A percentile compares a stretch with the other conserved stretches of the same genome.
phyloP scores from a whole-genome alignment of 2,113 vertebrate species.

The Argyrosomus japonicus region DNA sequence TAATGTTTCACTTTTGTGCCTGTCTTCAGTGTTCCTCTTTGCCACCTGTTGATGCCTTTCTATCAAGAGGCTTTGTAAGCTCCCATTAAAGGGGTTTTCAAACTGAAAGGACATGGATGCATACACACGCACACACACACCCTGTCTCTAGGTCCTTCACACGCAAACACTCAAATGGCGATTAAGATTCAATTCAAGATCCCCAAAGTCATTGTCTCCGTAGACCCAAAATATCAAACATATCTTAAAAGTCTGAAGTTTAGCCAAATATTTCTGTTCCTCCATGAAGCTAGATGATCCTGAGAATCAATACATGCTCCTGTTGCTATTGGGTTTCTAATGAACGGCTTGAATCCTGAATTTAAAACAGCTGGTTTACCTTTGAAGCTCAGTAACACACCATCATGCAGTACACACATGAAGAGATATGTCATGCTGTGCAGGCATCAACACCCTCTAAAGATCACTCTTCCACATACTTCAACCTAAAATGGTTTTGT shows the following conservation, averaged over 20 bases:
- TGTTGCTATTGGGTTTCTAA: not conserved
- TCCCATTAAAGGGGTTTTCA: conserved; percentile 19
- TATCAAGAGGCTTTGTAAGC: conserved; percentile 28
- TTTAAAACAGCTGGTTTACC: not conserved
- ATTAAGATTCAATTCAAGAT: conserved; percentile 14
- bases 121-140: conserved; percentile 21
- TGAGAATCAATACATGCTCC: not conserved
- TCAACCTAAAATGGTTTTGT: conserved; percentile 34
- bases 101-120: conserved; percentile 40
- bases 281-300: too few relatives aligned
- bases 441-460: conserved; percentile 38
- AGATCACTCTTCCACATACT: conserved; percentile 16
- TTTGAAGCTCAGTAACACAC: not conserved
- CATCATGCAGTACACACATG: not conserved
- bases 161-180: conserved; percentile 19
- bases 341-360: not conserved
- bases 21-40: conserved; percentile 31
- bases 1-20: conserved; percentile 55
- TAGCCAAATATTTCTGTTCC: not conserved
- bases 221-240: not conserved
- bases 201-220: not conserved
- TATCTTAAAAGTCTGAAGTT: not conserved
- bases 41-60: conserved; percentile 76
- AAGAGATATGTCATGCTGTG: conserved; percentile 22
- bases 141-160: conserved; percentile 18